These are phyloP conservation scores for Cladorhizidae sp. DNA, from an alignment of 37 sponge, comb jelly and placozoan genomes.

Conservation along the genomic window DNA sequence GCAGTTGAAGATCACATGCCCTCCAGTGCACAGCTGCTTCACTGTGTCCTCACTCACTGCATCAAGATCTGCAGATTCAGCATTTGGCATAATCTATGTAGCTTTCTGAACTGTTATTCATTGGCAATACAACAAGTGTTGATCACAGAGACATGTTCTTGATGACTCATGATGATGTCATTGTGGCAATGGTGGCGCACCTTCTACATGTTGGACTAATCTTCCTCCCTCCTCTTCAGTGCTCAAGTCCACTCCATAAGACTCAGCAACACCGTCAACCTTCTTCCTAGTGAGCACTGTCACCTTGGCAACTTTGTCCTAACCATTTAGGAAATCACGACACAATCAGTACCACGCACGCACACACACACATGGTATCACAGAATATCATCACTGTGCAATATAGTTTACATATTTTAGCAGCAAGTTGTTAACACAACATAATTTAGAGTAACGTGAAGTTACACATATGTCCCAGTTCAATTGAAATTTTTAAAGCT, in stretches of 20 bases:
- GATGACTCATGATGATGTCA: background rate
- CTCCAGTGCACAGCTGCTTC: slow-evolving; percentile 63
- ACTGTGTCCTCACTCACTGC: slow-evolving; percentile 64
- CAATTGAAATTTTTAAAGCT: too few relatives aligned
- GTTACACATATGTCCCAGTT: too few relatives aligned
- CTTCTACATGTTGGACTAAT: slow-evolving; percentile 69
- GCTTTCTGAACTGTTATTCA: too few relatives aligned
- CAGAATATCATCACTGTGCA: background rate
- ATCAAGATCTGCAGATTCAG: slow-evolving; percentile 57
- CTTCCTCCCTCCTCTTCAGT: slow-evolving; percentile 60
- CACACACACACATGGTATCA: background rate
- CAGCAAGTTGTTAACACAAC: too few relatives aligned
- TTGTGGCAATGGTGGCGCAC: slow-evolving; percentile 2
- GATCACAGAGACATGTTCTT: background rate
- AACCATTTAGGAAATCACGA: background rate
- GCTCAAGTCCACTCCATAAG: slow-evolving; percentile 36
- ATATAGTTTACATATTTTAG: too few relatives aligned
- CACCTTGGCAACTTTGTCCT: slow-evolving; percentile 62
- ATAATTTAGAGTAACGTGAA: too few relatives aligned
- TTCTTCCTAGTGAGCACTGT: slow-evolving; percentile 57
- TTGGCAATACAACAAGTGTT: too few relatives aligned
- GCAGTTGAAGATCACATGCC: slow-evolving; percentile 74
- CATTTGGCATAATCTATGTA: too few relatives aligned
- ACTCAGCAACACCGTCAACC: slow-evolving; percentile 35
- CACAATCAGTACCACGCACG: background rate